Evolutionary conservation across 2,797 vertebrate genomes (phyloP).

Genomic region (Chrysocyon brachyurus): DNA sequence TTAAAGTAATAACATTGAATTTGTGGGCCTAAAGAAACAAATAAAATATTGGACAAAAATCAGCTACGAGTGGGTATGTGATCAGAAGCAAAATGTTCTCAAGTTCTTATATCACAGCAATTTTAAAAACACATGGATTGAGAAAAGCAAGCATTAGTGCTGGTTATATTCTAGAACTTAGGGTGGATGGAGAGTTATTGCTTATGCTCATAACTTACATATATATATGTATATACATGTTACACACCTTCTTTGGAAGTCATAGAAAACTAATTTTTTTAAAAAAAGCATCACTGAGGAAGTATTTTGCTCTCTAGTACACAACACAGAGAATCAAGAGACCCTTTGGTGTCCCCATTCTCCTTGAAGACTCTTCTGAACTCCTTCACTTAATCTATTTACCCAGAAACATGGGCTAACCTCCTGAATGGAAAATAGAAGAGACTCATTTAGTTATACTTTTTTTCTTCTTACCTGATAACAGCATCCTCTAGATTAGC

Average conservation of each 20-base stretch:
- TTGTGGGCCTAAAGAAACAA: not conserved
- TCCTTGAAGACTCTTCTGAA: conserved; percentile 46
- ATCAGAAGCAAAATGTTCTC: not conserved
- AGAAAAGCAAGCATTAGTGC: conserved; percentile 2
- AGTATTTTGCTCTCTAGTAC: not conserved
- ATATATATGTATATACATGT: not conserved
- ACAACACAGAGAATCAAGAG: not conserved
- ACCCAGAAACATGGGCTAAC: conserved; percentile 42
- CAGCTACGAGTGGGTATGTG: not conserved
- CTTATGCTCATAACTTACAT: not conserved
- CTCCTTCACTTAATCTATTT: conserved; percentile 57
- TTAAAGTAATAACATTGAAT: not conserved
- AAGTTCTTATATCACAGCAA: not conserved
- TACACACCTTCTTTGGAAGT: not conserved
- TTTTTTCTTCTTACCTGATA: conserved; percentile 58
- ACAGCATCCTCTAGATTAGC: conserved; percentile 54
- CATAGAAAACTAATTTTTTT: not conserved
- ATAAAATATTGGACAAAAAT: not conserved
- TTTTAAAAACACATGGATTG: not conserved
- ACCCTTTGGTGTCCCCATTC: not conserved
- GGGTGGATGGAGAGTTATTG: not conserved
- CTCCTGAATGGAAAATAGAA: conserved; percentile 50
- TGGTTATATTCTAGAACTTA: not conserved
- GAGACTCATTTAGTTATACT: not conserved
- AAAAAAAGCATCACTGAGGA: not conserved